phyloP scores from a whole-genome alignment of 2,113 vertebrate genomes.

The Paedocypris sp. region DNA sequence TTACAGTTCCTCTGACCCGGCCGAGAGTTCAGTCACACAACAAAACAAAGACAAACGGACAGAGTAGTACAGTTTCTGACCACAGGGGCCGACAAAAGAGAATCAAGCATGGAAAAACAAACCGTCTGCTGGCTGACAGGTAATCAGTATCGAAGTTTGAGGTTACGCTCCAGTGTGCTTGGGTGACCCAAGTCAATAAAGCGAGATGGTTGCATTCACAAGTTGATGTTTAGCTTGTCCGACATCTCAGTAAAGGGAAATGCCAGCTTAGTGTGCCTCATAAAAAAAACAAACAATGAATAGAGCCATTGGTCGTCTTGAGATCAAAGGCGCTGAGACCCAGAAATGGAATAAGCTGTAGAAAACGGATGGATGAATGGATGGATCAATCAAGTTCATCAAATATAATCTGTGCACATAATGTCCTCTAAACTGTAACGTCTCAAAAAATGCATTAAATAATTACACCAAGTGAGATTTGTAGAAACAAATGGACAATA shows the following conservation, averaged over 20 bases:
- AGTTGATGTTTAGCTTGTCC: conserved; percentile 30
- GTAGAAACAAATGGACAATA: not conserved
- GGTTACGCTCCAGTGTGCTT: conserved; percentile 1
- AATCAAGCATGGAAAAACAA: conserved; percentile 14
- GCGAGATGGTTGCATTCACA: conserved; percentile 19
- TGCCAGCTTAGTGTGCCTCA: conserved; percentile 6
- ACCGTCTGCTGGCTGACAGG: conserved; percentile 16
- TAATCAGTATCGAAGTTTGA: conserved; percentile 21
- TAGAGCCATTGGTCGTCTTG: too few relatives aligned
- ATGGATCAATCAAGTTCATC: not conserved
- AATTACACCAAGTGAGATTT: not conserved
- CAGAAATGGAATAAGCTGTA: too few relatives aligned
- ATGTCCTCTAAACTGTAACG: not conserved
- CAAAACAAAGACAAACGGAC: conserved; percentile 3
- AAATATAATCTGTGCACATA: conserved; percentile 5
- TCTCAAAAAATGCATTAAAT: too few relatives aligned
- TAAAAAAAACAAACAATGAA: conserved; percentile 1
- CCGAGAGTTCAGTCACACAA: not conserved
- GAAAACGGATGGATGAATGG: too few relatives aligned
- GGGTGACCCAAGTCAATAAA: conserved; percentile 13
- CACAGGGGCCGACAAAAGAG: conserved; percentile 4
- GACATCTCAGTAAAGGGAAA: conserved; percentile 16
- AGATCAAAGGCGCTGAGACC: too few relatives aligned
- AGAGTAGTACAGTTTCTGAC: not conserved
- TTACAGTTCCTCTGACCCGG: not conserved